Base-by-base conservation (phyloP, 2,797 vertebrate genomes). In the Micromesistius poutassou region DNA sequence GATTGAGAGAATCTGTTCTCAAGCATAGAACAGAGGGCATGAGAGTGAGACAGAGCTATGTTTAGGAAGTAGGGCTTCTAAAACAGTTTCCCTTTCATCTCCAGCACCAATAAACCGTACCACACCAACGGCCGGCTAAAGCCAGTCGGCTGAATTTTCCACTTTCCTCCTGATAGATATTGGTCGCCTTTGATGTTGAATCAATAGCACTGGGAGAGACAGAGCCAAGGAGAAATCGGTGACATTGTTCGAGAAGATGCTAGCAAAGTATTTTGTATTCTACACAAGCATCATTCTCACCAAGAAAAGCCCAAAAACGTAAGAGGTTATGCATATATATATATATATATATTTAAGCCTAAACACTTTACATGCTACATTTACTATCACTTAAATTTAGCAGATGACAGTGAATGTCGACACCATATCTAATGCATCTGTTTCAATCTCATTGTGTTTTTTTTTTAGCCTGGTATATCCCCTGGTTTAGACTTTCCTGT, bases 121-220 rank as follows among this genome's bases (percentile, higher is more conserved):
- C 83, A 83, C 83, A 87, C 82, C 83, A 82, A 73, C 71, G 82
- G 79, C 78, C 77, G 82, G 84, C 84, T 86, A 87, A 90, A 90
- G 85, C 88, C 88, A 86, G 87, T 85, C 85, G 83, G 83, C 80
- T 78, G 77, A n/a, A 76, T 78, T 71, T 77, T 79, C 81, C 80
- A 22, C 81, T 79, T 78, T 80, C 86, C 78, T 46, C 84, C 84
- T 78, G 84, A 90, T 91, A 91, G 86, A 90, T 87, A 91, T 90
- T 74, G 73, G 68, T 71, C 79, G n/a, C 73, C 88, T 92, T 91
- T 92, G 90, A 93, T 91, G 90, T 90, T 73, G 83, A 89, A 87
- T 85, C 85, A 85, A 81, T 78, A 82, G 83, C 84, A 79, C 78
- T 68, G 78, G 81, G 87, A 87, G 82, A 83, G 85, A 87, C 80